A percentile compares a stretch with the other conserved stretches of the same genome.
phyloP scores from a whole-genome alignment of 1,140 invertebrate genomes.

The Pectinophora gossypiella region DNA sequence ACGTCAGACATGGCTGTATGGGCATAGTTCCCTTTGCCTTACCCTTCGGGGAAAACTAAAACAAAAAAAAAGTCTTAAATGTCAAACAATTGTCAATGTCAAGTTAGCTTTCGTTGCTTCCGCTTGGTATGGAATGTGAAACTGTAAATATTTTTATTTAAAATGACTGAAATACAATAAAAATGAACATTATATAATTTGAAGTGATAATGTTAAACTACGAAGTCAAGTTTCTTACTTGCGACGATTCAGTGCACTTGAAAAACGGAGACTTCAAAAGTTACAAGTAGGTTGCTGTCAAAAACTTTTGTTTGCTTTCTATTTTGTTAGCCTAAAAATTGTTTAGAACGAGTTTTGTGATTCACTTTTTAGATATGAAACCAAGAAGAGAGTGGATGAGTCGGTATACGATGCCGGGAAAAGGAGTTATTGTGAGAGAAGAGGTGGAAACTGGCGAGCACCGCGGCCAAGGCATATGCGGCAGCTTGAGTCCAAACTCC shows the following conservation, averaged over 20 bases:
- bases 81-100: too few relatives aligned
- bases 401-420: conserved; percentile 48
- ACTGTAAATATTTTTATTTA: too few relatives aligned
- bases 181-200: not conserved
- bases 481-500: conserved; percentile 53
- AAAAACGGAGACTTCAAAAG: conserved; percentile 61
- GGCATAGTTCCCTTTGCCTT: too few relatives aligned
- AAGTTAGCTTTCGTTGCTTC: too few relatives aligned
- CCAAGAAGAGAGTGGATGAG: conserved; percentile 53
- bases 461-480: conserved; percentile 42
- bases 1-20: too few relatives aligned
- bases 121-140: too few relatives aligned
- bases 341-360: not conserved
- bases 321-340: not conserved
- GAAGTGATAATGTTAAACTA: conserved; percentile 52
- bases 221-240: conserved; percentile 57
- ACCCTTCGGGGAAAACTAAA: too few relatives aligned
- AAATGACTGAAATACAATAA: too few relatives aligned
- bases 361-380: conserved; percentile 50
- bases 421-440: conserved; percentile 45
- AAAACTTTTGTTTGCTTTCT: conserved; percentile 4
- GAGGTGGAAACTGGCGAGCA: conserved; percentile 45
- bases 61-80: too few relatives aligned
- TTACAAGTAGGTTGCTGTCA: conserved; percentile 48
- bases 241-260: conserved; percentile 43